Evolutionary conservation across 1,140 invertebrate genomes (phyloP), one percentile per base, ranked within the genome.

Genomic region (Oedothorax gibbosus): DNA sequence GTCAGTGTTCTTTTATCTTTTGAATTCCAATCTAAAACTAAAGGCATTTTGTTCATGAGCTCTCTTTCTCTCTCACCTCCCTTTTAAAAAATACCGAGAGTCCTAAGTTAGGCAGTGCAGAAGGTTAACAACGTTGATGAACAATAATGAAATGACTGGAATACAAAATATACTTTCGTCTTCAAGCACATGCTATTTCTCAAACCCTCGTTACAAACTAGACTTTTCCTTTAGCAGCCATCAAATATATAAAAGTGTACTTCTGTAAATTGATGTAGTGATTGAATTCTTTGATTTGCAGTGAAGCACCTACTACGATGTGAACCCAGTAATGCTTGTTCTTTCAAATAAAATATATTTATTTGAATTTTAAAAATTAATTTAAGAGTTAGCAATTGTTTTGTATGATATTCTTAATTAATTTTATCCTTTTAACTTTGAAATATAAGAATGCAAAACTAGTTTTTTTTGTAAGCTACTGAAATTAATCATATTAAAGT

Each of bases 151-250:
- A 72, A 75, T 71, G 68, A 62, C 15, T 68, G 62, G 69, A 82
- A 14, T 66, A 72, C 65, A 83, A 83, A 83, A 83, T 83, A 83
- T 82, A 82, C 73, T 20, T 57, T 60, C 50, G 49, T 82, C 72
- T 51, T 35, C 18, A 53, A 83, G 50, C 72, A 21, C n/a, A 18
- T 21, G 60, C 57, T 77, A 53, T 60, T 64, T 64, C 21, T 51
- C 69, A 56, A 56, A 21, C 72, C 20, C 51, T 35, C 6, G 14
- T 5, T 75, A 57, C 54, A 57, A 75, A 14, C n/a, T 75, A 57
- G 53, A 75, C 57, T 49, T 21, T 57, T 56, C 53, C 54, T 57
- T 57, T 51, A 7, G 54, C 72, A 57, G 35, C 35, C 35, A 35
- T 35, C 35, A 35, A 35, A 35, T 35, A 35, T 35, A 35, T 35